A percentile compares a stretch with the other conserved stretches of the same genome.
Evolutionary conservation across 2,888 invertebrate genomes (phyloP).

Genomic region (Syrista parreyssii): DNA sequence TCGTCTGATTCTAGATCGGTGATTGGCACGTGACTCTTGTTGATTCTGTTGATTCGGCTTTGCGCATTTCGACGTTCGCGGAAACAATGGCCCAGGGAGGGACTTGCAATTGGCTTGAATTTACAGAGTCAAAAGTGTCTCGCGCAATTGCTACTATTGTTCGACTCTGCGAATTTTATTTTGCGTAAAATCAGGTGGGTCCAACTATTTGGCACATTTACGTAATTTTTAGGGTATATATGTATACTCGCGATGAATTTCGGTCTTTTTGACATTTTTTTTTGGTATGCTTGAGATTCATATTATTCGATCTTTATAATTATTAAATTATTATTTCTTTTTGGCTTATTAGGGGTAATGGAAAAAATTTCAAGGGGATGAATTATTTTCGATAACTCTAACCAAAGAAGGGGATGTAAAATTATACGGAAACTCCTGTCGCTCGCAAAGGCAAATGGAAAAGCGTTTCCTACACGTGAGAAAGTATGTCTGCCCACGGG

Average conservation of each 20-base stretch:
- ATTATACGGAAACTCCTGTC: conserved; percentile 8
- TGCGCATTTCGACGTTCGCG: not conserved
- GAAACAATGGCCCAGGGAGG: not conserved
- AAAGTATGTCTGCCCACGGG: conserved; percentile 18
- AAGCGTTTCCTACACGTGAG: not conserved
- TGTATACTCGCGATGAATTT: not conserved
- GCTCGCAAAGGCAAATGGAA: not conserved
- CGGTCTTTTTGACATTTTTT: not conserved
- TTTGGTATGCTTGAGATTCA: not conserved
- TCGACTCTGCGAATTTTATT: not conserved
- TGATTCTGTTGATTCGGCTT: conserved; percentile 34
- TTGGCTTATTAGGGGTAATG: not conserved
- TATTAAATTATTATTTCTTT: not conserved
- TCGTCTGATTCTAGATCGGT: not conserved
- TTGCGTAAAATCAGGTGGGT: not conserved
- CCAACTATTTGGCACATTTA: not conserved
- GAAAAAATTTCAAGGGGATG: not conserved
- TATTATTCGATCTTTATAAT: not conserved
- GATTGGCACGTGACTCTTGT: conserved; percentile 19
- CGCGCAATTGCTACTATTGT: not conserved
- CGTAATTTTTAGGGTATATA: not conserved
- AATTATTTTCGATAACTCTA: not conserved
- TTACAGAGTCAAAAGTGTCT: not conserved
- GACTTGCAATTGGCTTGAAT: not conserved
- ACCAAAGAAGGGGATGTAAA: not conserved